phyloP scores from a whole-genome alignment of 2,797 vertebrate genomes.

The Dryobates pubescens region DNA sequence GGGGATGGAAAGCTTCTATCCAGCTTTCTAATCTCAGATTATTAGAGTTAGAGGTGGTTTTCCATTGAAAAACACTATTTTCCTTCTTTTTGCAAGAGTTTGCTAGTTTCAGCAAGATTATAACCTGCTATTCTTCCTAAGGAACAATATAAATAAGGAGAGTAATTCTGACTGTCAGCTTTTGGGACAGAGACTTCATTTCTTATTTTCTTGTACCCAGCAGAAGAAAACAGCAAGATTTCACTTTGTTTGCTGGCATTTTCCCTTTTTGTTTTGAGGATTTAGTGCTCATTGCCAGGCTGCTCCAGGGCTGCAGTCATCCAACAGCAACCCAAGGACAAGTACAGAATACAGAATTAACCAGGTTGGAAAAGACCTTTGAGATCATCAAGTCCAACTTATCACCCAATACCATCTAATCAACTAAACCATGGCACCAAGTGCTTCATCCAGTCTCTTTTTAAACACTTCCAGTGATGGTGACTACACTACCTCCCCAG shows the following conservation, averaged over 20 bases:
- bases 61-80: background rate
- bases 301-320: background rate
- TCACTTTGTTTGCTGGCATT: background rate
- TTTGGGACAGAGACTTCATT: background rate
- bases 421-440: too few relatives aligned
- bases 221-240: background rate
- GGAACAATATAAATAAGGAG: background rate
- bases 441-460: too few relatives aligned
- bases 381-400: too few relatives aligned
- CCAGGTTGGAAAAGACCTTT: too few relatives aligned
- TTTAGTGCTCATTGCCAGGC: background rate
- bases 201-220: background rate
- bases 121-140: background rate
- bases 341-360: background rate
- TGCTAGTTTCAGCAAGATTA: background rate
- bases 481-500: too few relatives aligned
- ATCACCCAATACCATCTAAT: too few relatives aligned
- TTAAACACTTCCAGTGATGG: too few relatives aligned
- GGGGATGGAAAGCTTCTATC: background rate
- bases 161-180: background rate
- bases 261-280: background rate
- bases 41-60: background rate
- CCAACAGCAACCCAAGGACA: background rate
- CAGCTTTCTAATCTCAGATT: background rate
- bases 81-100: background rate